A percentile compares a stretch with the other conserved stretches of the same genome.
Conservation (phyloP, 2,888 invertebrate species). For the Rhopalosiphum nymphaeae region DNA sequence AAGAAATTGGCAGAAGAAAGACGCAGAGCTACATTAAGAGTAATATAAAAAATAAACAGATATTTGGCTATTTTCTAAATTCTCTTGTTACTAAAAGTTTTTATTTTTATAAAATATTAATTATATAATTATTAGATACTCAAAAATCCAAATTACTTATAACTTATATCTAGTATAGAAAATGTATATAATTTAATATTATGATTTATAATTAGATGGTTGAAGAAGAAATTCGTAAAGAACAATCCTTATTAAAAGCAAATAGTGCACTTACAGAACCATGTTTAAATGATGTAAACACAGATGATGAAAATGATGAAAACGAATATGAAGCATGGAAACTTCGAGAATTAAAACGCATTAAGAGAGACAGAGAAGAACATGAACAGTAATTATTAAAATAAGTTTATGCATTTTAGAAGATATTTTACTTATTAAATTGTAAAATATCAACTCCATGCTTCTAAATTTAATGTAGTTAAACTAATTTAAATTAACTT, state of each 20-base stretch:
- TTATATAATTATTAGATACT: not conserved
- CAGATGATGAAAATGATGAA: constrained; percentile 96
- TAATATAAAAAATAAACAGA: constrained; percentile 68
- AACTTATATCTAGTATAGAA: not conserved
- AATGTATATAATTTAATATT: not conserved
- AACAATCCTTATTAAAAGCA: constrained; percentile 76
- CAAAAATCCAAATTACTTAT: not conserved
- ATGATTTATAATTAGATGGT: constrained; percentile 75
- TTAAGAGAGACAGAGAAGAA: constrained; percentile 97
- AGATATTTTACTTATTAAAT: constrained; percentile 4
- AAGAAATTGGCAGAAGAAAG: constrained; percentile 90
- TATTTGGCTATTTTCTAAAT: not conserved
- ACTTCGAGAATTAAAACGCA: constrained; percentile 92
- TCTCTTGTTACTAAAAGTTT: not conserved
- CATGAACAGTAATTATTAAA: constrained; percentile 80
- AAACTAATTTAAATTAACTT: not conserved
- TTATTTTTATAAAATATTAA: not conserved
- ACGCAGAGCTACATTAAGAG: constrained; percentile 85
- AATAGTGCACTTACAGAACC: constrained; percentile 79
- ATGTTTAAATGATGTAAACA: constrained; percentile 86
- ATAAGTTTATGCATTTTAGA: not conserved
- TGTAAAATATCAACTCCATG: not conserved
- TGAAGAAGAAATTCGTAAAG: constrained; percentile 89
- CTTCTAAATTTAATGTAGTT: not conserved
- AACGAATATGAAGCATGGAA: constrained; percentile 99